Evolutionary conservation across 2,888 invertebrate species (phyloP).

Genomic region (Thelaira solivaga): DNA sequence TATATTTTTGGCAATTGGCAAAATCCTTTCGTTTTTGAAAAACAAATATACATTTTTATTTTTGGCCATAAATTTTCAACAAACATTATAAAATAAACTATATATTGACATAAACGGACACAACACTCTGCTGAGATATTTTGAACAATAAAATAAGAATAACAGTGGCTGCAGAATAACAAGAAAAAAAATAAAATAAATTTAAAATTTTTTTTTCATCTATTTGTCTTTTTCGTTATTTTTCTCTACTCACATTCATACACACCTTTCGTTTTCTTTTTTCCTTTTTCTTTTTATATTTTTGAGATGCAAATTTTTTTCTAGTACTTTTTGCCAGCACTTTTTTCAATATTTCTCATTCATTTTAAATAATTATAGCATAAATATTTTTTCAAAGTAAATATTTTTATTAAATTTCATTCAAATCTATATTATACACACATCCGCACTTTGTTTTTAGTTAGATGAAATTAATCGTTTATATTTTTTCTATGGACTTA

Average conservation of each 20-base stretch:
- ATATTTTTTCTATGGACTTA: constrained; percentile 6
- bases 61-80: background rate
- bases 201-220: constrained; percentile 2
- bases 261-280: constrained; percentile 48
- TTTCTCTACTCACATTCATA: constrained; percentile 51
- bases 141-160: background rate
- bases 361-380: background rate
- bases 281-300: constrained; percentile 3
- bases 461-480: constrained; percentile 4
- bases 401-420: background rate
- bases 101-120: background rate
- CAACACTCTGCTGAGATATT: background rate
- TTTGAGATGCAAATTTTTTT: constrained; percentile 34
- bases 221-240: constrained; percentile 9
- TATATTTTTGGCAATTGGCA: background rate
- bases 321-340: background rate
- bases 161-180: background rate
- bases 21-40: background rate
- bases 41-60: background rate
- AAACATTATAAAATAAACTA: background rate
- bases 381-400: constrained; percentile 17
- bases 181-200: constrained; percentile 35
- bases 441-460: constrained; percentile 8
- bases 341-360: constrained; percentile 9
- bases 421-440: background rate